Evolutionary conservation across 2,797 vertebrate species (phyloP).

Genomic region (Coregonus sp.): DNA sequence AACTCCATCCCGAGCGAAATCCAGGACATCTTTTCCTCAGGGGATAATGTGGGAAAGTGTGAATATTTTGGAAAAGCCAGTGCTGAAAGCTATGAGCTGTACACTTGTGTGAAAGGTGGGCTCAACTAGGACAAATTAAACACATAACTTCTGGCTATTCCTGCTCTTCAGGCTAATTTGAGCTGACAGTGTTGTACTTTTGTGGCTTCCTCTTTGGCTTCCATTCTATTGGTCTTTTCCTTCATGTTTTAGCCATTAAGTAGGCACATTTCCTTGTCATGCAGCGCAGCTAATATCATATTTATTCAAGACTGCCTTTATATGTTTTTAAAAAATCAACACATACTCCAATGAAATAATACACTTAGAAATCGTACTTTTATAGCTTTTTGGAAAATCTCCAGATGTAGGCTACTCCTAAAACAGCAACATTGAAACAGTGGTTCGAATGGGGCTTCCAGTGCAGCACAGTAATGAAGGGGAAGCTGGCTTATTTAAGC

Average conservation of each 20-base stretch:
- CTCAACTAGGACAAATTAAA: constrained; percentile 71
- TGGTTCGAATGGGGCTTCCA: not conserved
- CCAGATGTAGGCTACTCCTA: not conserved
- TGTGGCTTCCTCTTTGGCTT: constrained; percentile 67
- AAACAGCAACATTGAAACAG: not conserved
- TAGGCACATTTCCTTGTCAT: constrained; percentile 55
- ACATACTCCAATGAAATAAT: constrained; percentile 7
- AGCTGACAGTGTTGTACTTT: constrained; percentile 66
- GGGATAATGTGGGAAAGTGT: constrained; percentile 49
- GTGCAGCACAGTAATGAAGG: constrained; percentile 13
- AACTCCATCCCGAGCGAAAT: constrained; percentile 55
- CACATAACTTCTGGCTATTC: constrained; percentile 58
- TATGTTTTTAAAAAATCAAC: constrained; percentile 45
- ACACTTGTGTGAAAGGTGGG: constrained; percentile 67
- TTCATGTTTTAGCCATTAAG: constrained; percentile 66
- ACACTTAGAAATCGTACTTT: not conserved
- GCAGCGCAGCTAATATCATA: constrained; percentile 48
- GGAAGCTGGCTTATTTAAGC: constrained; percentile 8
- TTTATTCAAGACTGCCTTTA: constrained; percentile 47
- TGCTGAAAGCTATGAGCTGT: constrained; percentile 54
- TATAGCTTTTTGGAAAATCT: not conserved
- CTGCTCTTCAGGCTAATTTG: constrained; percentile 69
- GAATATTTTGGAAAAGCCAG: constrained; percentile 64
- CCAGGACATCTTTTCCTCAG: constrained; percentile 56
- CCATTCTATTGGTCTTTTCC: constrained; percentile 61